These are phyloP conservation scores for Bradypus variegatus DNA, from an alignment of 2,797 vertebrate species.

Conservation along the genomic window DNA sequence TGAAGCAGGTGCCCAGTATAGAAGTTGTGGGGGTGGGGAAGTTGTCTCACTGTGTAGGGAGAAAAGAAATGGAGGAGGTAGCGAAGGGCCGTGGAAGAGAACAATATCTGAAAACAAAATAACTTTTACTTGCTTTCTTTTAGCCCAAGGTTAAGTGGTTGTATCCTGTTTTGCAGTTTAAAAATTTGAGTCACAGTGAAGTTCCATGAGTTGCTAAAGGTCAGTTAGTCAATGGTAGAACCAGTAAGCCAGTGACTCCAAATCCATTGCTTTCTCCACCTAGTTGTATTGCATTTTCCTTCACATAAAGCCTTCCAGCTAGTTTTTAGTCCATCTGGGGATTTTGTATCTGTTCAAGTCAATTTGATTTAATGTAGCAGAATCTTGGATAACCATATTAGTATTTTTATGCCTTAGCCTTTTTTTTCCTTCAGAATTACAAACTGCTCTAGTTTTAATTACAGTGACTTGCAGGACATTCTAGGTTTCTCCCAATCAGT, in stretches of 20 bases:
- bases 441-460: constrained; percentile 47
- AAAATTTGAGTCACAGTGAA: constrained; percentile 54
- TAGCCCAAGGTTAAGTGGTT: constrained; percentile 44
- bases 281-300: constrained; percentile 33
- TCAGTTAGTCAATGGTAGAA: constrained; percentile 47
- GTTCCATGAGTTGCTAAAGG: constrained; percentile 51
- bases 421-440: background rate
- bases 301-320: constrained; percentile 41
- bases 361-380: constrained; percentile 1
- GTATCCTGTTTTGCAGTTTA: constrained; percentile 57
- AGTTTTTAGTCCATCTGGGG: background rate
- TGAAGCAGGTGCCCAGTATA: background rate
- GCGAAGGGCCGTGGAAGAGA: background rate
- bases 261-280: constrained; percentile 40
- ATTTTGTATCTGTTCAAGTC: constrained; percentile 11
- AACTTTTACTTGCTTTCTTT: constrained; percentile 29
- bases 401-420: background rate
- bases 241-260: background rate
- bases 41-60: background rate
- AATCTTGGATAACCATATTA: constrained; percentile 16
- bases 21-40: background rate
- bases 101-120: constrained; percentile 7
- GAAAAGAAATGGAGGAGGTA: background rate
- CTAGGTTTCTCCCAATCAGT: background rate
- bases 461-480: background rate